Conservation (phyloP, 2,797 vertebrate species). For the Sphaeramia orbicularis region DNA sequence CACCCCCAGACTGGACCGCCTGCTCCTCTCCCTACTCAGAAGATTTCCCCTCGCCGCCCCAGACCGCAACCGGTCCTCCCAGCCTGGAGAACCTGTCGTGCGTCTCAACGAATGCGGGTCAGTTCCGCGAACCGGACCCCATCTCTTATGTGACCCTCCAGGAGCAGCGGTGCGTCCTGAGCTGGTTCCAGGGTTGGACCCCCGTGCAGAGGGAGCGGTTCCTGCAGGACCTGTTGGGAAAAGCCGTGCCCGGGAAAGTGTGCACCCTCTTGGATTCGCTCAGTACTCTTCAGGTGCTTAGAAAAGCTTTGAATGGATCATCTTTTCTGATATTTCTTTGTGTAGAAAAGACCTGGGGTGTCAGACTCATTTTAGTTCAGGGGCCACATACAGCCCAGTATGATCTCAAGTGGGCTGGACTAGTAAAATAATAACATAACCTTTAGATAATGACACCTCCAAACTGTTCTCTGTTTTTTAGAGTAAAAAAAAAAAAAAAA, state of each 20-base stretch:
- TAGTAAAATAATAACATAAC: no score
- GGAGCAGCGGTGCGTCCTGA: slow-evolving; percentile 91
- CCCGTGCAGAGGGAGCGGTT: slow-evolving; percentile 86
- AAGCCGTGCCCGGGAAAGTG: slow-evolving; percentile 92
- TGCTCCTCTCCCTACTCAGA: slow-evolving; percentile 34
- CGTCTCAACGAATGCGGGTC: slow-evolving; percentile 49
- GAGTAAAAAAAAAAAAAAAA: no score
- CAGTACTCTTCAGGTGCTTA: slow-evolving; percentile 86
- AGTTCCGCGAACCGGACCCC: slow-evolving; percentile 58
- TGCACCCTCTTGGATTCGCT: slow-evolving; percentile 89
- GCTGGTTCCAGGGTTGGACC: slow-evolving; percentile 91
- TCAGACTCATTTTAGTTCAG: no score
- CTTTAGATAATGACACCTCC: no score
- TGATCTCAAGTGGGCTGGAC: no score
- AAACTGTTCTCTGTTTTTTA: no score
- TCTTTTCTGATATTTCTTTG: no score
- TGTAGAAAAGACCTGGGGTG: no score
- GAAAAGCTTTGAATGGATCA: background rate
- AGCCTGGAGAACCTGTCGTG: slow-evolving; percentile 78
- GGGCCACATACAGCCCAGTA: no score
- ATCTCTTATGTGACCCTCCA: slow-evolving; percentile 90
- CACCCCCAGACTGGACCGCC: slow-evolving; percentile 45
- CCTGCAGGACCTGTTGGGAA: slow-evolving; percentile 89
- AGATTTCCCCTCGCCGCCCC: slow-evolving; percentile 71
- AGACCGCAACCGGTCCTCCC: slow-evolving; percentile 57